Conservation (phyloP, 2,797 vertebrate genomes). For the Eospalax fontanierii region DNA sequence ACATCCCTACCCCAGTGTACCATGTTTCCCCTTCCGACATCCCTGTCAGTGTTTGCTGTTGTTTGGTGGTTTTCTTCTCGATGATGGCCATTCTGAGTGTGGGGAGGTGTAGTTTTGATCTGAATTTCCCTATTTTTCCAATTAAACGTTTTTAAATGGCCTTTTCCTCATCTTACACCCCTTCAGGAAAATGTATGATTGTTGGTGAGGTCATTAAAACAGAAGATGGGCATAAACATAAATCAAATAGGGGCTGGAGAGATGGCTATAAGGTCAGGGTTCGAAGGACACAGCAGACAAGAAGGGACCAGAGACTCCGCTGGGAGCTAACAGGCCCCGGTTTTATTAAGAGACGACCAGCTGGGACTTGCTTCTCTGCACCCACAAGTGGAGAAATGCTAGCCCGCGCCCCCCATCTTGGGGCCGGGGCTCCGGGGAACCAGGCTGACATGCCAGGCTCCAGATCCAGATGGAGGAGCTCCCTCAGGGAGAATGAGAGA, state of each 20-base stretch:
- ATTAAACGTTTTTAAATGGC: background rate
- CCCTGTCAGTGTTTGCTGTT: background rate
- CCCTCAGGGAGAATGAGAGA: no score
- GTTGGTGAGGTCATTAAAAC: background rate
- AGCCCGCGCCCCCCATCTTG: no score
- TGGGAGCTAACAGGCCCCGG: no score
- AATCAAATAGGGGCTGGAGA: background rate
- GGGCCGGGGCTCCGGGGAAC: no score
- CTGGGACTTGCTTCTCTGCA: no score
- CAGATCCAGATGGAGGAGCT: no score
- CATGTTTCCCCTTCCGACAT: background rate
- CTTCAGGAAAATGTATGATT: conserved; percentile 5
- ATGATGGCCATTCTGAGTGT: background rate
- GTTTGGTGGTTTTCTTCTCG: background rate
- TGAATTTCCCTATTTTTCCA: background rate
- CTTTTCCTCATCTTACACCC: conserved; percentile 37
- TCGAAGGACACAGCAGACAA: no score
- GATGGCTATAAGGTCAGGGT: no score
- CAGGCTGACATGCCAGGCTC: no score
- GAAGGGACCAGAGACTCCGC: no score
- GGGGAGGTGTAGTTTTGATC: background rate
- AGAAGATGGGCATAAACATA: background rate
- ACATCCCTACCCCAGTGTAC: background rate
- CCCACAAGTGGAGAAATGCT: no score
- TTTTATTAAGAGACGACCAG: no score